Conservation (phyloP, 2,113 vertebrate genomes). For the Chunga burmeisteri region DNA sequence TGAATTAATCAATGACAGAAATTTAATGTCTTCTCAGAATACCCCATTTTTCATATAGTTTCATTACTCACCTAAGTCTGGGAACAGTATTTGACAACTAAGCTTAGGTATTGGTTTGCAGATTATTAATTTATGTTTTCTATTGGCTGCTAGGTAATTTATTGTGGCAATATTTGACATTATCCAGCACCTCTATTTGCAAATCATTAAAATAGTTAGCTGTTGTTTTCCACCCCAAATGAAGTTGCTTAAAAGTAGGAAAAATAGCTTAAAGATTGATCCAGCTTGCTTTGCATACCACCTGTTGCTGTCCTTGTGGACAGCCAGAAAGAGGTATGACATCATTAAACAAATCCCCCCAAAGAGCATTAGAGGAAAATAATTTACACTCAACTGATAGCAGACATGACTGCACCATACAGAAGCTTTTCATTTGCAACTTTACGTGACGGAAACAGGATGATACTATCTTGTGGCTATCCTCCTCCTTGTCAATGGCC, state of each 20-base stretch:
- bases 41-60: neutral
- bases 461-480: too few species aligned
- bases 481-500: neutral
- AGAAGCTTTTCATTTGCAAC: neutral
- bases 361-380: neutral
- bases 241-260: neutral
- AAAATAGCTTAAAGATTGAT: neutral
- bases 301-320: neutral
- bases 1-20: neutral
- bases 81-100: neutral
- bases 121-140: neutral
- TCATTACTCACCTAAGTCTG: neutral
- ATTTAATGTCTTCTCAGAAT: neutral
- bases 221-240: neutral
- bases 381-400: neutral
- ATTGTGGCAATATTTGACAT: neutral
- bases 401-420: neutral
- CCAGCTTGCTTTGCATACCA: neutral
- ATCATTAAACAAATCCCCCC: neutral
- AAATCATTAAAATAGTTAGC: neutral
- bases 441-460: neutral
- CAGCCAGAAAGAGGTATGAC: neutral
- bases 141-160: neutral
- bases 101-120: neutral
- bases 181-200: neutral